Evolutionary conservation across 2,113 vertebrate genomes (phyloP), one percentile per base, ranked within the genome.

Genomic region (Rafetus swinhoei): DNA sequence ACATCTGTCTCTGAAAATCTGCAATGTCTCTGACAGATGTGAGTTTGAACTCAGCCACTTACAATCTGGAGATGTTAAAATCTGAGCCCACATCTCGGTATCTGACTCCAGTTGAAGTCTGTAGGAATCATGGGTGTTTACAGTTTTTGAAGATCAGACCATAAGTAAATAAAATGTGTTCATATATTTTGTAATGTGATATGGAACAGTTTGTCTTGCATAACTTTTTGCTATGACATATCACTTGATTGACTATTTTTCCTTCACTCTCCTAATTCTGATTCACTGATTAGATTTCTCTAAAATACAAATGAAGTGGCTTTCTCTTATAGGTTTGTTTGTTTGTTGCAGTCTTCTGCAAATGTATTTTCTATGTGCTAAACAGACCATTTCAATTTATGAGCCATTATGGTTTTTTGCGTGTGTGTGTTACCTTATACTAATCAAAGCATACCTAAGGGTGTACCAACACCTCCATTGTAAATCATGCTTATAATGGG

Each of bases 211-310:
- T 11, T 45, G 72, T 76, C 81, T 81, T 53, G 77, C 95, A 92
- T 77, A 60, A 50, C 90, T 91, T 94, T 97, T 97, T 96, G 85
- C 89, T 81, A 9, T 81, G 76, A n/a, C 86, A 90, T 25, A 29
- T 76, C 74, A n/a, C 54, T 79, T 55, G 87, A 79, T 1, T 0
- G 80, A 96, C 90, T 85, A 89, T 60, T 25, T 93, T 95, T 92
- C 21, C 10, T 76, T 93, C 88, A 88, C 83, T 97, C 96, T 87
- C 14, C 60, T 90, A 45, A 95, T 95, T 94, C 83, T 95, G 93
- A 39, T 65, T 39, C 81, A 89, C 82, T 96, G 92, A 91, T 95
- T 79, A 94, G 53, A 79, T 87, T 88, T 94, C 93, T 35, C 90
- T 94, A 84, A 95, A 89, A 74, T 93, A 84, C 93, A 62, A 88